Evolutionary conservation across 1,140 invertebrate species (phyloP), one percentile per base, ranked within the genome.

Genomic region (Proales similis): DNA sequence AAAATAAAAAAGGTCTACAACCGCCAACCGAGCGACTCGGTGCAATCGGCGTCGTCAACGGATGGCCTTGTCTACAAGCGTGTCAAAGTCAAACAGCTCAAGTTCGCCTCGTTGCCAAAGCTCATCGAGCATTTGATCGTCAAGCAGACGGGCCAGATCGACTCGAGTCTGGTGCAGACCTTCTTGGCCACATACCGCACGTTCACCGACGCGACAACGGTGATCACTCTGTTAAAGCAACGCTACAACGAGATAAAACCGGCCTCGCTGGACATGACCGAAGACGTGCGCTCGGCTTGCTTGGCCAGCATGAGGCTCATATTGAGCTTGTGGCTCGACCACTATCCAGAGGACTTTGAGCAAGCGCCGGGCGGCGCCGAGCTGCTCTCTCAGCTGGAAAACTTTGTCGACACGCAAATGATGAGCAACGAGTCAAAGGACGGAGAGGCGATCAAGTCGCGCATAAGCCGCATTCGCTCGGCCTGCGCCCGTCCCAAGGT

Each of bases 121-220:
- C 78, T 98, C 53, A 88, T 97, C 17, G 91, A 94, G 75, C 86
- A 87, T 65, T 75, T 95, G 65, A 45, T 32, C 9, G 85, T 88
- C 39, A 89, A 87, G 43, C 88, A 92, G 69, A 87, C 91, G 69
- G 90, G 90, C 27, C 90, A 95, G 76, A 79, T 96, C 66, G 92
- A 97, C 78, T 93, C 90, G 32, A 93, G 90, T 6, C 95, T 95
- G 75, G 88, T 95, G 71, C 95, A 95, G 74, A 88, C 95, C 1
- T 98, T 96, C 78, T 83, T 97, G 63, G 88, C 89, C 42, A 94
- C 90, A 0, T 94, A 91, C 72, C 79, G 90, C 62, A 85, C 87
- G 17, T 93, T 92, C 73, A 84, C 87, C 46, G 84, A 82, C 12
- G 81, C 86, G 24, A 80, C 80, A 61, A 82, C 86, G 72, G 90